Percentiles rank a stretch among this genome's conserved stretches.
phyloP scores from a whole-genome alignment of 1,140 invertebrate genomes.

The Lepidostoma basale region DNA sequence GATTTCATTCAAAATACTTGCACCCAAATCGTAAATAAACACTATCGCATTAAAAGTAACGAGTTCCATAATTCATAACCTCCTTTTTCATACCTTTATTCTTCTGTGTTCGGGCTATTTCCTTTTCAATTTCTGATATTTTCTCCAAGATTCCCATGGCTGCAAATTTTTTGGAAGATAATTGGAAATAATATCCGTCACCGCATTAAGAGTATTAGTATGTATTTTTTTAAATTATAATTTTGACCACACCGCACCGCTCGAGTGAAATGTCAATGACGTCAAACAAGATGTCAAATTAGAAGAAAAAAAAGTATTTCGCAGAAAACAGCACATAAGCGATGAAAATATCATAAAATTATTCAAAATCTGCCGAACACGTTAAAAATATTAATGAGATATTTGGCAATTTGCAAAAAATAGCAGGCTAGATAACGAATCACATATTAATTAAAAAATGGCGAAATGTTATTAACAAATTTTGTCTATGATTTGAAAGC shows the following conservation, averaged over 20 bases:
- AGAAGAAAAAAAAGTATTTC: too few relatives aligned
- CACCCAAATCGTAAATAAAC: neutral
- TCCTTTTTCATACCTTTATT: conserved; percentile 86
- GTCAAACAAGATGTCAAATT: too few relatives aligned
- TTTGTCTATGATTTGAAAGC: conserved; percentile 14
- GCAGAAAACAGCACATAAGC: too few relatives aligned
- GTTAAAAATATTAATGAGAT: too few relatives aligned
- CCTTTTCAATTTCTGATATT: conserved; percentile 97
- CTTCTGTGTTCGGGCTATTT: conserved; percentile 98
- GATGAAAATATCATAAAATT: too few relatives aligned
- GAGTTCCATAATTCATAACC: conserved; percentile 18
- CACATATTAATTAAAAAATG: neutral
- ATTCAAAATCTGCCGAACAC: too few relatives aligned
- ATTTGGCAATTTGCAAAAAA: too few relatives aligned
- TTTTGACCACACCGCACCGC: neutral
- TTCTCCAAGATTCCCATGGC: conserved; percentile 97
- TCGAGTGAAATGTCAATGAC: neutral
- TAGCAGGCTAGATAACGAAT: neutral
- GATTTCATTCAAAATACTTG: neutral
- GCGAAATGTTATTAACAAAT: neutral
- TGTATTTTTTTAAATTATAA: neutral
- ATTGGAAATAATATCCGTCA: conserved; percentile 47
- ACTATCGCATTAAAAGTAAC: neutral
- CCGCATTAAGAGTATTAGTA: conserved; percentile 25
- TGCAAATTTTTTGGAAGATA: conserved; percentile 51